These are phyloP conservation scores for Cryptophagus acutangulus DNA, from an alignment of 2,888 invertebrate genomes.

Conservation along the genomic window DNA sequence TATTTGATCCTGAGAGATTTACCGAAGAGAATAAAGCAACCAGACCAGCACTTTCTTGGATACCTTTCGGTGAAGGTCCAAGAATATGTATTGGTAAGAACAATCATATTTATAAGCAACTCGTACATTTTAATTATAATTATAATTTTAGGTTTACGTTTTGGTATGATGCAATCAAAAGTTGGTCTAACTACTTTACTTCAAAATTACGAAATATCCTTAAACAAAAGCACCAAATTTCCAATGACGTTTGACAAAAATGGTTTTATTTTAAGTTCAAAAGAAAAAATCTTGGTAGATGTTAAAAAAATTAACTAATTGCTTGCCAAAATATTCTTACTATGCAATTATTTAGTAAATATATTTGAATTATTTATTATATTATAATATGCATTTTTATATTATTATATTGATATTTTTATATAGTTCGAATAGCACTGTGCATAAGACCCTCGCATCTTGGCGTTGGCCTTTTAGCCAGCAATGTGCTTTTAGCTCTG, in stretches of 20 bases:
- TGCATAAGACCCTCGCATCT: no score
- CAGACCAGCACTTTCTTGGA: not conserved
- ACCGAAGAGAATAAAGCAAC: not conserved
- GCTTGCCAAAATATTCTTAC: no score
- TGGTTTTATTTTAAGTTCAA: not conserved
- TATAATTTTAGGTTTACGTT: conserved; percentile 6
- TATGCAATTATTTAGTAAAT: no score
- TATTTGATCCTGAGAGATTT: conserved; percentile 4
- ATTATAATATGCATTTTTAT: no score
- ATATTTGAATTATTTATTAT: no score
- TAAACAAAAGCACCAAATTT: not conserved
- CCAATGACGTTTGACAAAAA: not conserved
- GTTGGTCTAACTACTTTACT: conserved; percentile 6
- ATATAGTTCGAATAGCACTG: no score
- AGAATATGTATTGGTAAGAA: not conserved
- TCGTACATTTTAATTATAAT: conserved; percentile 2
- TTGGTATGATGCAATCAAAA: conserved; percentile 8
- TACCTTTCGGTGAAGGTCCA: conserved; percentile 3
- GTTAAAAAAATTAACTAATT: conserved; percentile 7
- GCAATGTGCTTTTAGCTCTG: no score
- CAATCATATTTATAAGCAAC: no score
- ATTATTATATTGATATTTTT: no score
- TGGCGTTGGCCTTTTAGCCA: no score
- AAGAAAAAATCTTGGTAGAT: conserved; percentile 6
- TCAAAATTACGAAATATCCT: conserved; percentile 1